Evolutionary conservation across 2,797 vertebrate species (phyloP).

Genomic region (Petrocephalus schoutedeni): DNA sequence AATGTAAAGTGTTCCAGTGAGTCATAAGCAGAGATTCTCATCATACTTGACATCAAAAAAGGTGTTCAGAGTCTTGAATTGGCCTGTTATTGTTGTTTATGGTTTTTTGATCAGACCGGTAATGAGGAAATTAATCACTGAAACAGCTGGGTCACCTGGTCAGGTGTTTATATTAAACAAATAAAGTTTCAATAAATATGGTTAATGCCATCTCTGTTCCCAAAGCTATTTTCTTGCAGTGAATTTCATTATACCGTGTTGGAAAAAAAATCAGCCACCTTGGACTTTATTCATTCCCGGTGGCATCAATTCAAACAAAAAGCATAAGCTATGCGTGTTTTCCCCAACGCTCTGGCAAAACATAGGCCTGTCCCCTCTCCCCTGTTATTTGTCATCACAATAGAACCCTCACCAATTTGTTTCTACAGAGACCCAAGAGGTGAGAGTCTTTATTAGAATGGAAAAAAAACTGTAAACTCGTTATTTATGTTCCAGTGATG

Average conservation of each 20-base stretch:
- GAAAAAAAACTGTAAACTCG: background rate
- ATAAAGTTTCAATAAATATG: conserved; percentile 12
- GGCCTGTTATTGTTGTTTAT: background rate
- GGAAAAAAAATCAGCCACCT: background rate
- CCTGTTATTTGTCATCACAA: background rate
- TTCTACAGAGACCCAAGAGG: conserved; percentile 7
- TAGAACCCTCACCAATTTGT: conserved; percentile 6
- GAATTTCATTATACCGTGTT: background rate
- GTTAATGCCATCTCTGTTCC: background rate
- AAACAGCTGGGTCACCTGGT: background rate
- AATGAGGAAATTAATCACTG: background rate
- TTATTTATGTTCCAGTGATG: conserved; percentile 4
- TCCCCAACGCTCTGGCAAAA: background rate
- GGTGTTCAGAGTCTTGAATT: background rate
- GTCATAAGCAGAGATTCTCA: background rate
- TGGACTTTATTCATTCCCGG: background rate
- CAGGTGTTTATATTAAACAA: background rate
- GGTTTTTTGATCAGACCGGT: background rate
- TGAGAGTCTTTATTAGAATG: background rate
- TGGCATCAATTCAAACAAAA: conserved; percentile 1
- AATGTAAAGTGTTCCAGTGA: background rate
- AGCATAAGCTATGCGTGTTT: background rate
- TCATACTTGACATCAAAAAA: background rate
- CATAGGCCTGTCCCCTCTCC: background rate
- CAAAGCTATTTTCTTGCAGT: conserved; percentile 6